Evolutionary conservation across 2,888 invertebrate species (phyloP).

Genomic region (Leistus spinibarbis): DNA sequence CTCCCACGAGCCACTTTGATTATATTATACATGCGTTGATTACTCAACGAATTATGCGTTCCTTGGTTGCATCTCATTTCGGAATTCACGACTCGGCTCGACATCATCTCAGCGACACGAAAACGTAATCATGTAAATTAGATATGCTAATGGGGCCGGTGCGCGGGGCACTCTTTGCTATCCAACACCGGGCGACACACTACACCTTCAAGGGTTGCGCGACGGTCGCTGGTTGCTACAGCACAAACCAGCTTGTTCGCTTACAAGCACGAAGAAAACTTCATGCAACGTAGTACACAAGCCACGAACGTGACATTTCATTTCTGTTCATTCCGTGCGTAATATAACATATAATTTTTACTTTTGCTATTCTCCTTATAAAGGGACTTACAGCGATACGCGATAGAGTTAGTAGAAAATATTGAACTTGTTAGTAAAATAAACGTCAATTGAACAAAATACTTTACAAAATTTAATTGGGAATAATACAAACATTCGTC

Average conservation of each 20-base stretch:
- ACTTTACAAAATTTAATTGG: too few species aligned
- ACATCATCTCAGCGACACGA: slow-evolving; percentile 52
- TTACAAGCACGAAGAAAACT: not conserved
- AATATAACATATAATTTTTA: not conserved
- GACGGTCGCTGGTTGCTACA: not conserved
- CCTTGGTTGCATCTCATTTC: slow-evolving; percentile 30
- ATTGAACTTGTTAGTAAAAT: not conserved
- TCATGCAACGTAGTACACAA: not conserved
- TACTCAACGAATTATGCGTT: slow-evolving; percentile 29
- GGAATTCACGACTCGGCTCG: slow-evolving; percentile 18
- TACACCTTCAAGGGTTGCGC: not conserved
- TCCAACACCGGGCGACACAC: not conserved
- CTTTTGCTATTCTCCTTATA: not conserved
- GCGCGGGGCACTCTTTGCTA: slow-evolving; percentile 41
- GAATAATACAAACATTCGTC: too few species aligned
- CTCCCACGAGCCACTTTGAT: slow-evolving; percentile 28
- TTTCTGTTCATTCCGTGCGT: not conserved
- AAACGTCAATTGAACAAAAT: not conserved
- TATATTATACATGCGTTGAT: slow-evolving; percentile 39
- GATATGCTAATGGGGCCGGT: slow-evolving; percentile 50
- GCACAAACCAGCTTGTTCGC: not conserved
- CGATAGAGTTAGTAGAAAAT: not conserved
- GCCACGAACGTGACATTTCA: not conserved
- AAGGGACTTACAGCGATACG: not conserved
- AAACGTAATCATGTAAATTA: slow-evolving; percentile 54